Evolutionary conservation across 2,888 invertebrate genomes (phyloP).

Genomic region (Dicyrtomina minuta): DNA sequence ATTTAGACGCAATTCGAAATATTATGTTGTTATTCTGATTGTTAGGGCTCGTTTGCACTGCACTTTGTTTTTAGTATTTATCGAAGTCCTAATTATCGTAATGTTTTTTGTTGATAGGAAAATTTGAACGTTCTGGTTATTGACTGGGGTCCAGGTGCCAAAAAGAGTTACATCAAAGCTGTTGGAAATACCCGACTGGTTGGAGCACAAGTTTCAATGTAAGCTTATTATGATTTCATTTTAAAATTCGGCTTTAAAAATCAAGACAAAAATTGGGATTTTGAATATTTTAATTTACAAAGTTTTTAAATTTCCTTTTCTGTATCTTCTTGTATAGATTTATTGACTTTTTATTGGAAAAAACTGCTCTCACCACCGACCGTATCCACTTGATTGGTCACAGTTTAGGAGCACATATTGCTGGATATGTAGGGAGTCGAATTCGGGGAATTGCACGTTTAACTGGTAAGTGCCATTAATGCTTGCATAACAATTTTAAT

Average conservation of each 20-base stretch:
- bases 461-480: constrained; percentile 48
- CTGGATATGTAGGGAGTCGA: constrained; percentile 52
- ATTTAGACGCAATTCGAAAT: background rate
- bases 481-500: no score
- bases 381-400: constrained; percentile 53
- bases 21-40: no score
- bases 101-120: constrained; percentile 59
- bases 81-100: no score
- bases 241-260: background rate
- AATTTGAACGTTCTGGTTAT: constrained; percentile 67
- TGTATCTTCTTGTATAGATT: constrained; percentile 56
- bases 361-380: constrained; percentile 39
- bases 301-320: no score
- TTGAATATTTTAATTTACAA: no score
- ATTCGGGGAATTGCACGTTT: constrained; percentile 51
- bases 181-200: constrained; percentile 64
- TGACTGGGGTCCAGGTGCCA: constrained; percentile 67
- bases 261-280: no score
- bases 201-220: constrained; percentile 60
- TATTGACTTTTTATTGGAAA: constrained; percentile 45
- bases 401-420: constrained; percentile 53
- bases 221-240: background rate
- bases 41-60: no score
- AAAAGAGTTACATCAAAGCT: constrained; percentile 63
- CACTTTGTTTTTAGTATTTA: no score